Evolutionary conservation across 1,140 invertebrate species (phyloP).

Genomic region (Penaeus japonicus): DNA sequence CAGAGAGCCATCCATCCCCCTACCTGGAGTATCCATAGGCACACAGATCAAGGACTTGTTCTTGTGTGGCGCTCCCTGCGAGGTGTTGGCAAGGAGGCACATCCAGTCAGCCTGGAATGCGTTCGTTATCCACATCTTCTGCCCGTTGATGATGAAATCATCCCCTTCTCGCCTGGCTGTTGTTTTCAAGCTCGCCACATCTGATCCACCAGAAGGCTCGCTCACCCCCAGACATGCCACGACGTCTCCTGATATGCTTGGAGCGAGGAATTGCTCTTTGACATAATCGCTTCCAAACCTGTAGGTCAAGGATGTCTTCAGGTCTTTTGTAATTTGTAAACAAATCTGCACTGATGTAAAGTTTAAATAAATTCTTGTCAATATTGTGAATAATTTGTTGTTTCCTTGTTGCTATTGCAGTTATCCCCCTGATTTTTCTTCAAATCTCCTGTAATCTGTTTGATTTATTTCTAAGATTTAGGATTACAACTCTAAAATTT

Average conservation of each 20-base stretch:
- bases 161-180: conserved; percentile 65
- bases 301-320: not conserved
- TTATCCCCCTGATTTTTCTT: too few species aligned
- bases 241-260: conserved; percentile 69
- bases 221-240: conserved; percentile 71
- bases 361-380: too few species aligned
- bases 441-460: too few species aligned
- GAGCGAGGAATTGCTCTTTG: conserved; percentile 67
- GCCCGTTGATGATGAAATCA: conserved; percentile 69
- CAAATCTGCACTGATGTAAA: too few species aligned
- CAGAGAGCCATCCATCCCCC: too few species aligned
- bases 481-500: too few species aligned
- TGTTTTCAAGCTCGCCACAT: conserved; percentile 69
- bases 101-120: conserved; percentile 72
- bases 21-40: conserved; percentile 69
- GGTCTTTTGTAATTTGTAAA: too few species aligned
- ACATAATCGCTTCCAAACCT: conserved; percentile 42
- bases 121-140: conserved; percentile 71
- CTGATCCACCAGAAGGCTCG: conserved; percentile 70
- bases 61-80: conserved; percentile 63
- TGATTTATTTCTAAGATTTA: too few species aligned
- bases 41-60: conserved; percentile 73
- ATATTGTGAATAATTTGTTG: too few species aligned
- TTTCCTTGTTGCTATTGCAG: too few species aligned
- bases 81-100: conserved; percentile 71